These are phyloP conservation scores for Heliconius sara DNA, from an alignment of 2,888 invertebrate genomes.

Conservation along the genomic window DNA sequence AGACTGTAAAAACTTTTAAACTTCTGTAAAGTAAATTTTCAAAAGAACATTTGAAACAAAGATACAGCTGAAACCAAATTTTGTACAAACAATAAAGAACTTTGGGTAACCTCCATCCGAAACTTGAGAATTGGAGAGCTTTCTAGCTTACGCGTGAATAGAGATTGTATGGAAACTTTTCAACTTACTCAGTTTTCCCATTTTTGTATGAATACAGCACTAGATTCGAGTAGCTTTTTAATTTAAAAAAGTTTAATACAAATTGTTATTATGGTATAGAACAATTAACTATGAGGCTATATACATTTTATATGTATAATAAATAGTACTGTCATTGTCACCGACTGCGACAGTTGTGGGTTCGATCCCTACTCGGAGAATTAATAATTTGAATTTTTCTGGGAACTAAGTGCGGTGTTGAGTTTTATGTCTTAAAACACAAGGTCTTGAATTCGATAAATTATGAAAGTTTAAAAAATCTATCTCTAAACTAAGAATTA, in stretches of 20 bases:
- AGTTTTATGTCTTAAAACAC: too few relatives aligned
- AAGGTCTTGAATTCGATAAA: too few relatives aligned
- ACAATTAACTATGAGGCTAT: background rate
- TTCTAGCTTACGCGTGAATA: conserved; percentile 25
- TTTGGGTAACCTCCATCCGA: conserved; percentile 32
- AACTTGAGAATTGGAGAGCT: conserved; percentile 31
- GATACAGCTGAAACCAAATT: conserved; percentile 29
- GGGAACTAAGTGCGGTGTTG: too few relatives aligned
- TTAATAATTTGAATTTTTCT: too few relatives aligned
- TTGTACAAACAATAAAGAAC: conserved; percentile 32
- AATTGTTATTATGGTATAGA: background rate
- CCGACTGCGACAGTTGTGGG: too few relatives aligned
- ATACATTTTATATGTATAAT: too few relatives aligned
- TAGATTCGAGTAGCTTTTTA: background rate
- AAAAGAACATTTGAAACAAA: conserved; percentile 30
- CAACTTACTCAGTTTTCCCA: conserved; percentile 12
- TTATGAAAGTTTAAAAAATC: too few relatives aligned
- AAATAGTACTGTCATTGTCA: too few relatives aligned
- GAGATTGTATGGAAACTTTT: conserved; percentile 25
- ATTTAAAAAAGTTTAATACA: background rate
- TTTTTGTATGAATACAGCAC: conserved; percentile 20
- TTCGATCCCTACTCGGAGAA: too few relatives aligned
- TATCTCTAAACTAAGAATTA: too few relatives aligned
- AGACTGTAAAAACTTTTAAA: background rate
- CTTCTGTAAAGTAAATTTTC: conserved; percentile 20